Base-by-base conservation (phyloP, 2,113 vertebrate species). In the Nothocercus julius region DNA sequence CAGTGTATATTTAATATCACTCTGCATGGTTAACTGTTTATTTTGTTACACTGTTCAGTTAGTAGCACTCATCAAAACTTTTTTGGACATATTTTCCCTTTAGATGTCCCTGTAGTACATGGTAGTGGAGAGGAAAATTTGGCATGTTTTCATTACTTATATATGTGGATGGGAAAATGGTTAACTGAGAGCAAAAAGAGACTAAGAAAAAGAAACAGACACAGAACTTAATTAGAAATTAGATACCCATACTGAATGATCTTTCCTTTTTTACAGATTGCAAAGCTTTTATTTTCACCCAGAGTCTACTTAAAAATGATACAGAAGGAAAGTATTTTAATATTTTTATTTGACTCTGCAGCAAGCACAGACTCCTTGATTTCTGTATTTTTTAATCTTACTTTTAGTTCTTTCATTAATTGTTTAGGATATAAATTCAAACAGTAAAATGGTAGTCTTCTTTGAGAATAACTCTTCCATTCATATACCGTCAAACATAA, bases 281-380 rank as follows among this genome's bases (percentile, higher is more conserved):
- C 66, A 94, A 80, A 93, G 58, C 58, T 94, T 85, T 90, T 56
- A 58, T 87, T 93, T 59, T 94, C 82, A 94, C 62, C 80, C 85
- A 78, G 20, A 0, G 51, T 85, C 64, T 92, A 82, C 32, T 86
- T 88, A 82, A 78, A 95, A 83, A 28, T 75, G 80, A 53, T 88
- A 44, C 30, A 78, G 44, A 68, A 32, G 32, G 51, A 92, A 95
- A 94, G 83, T 92, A 94, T 90, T 94, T 88, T 34, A 82, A n/a
- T 84, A 32, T 81, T 85, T 88, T 88, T 85, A 32, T 81, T 40
- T 7, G 2, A 44, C 44, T 87, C 76, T 89, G 62, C 38, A 75
- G 53, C 15, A 94, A 92, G 90, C 58, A 67, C 67, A 63, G 59
- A 54, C 30, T 69, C 22, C 44, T 87, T 77, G 45, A 11, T 86